phyloP scores from a whole-genome alignment of 2,113 vertebrate species.

The Actinemys pallida region DNA sequence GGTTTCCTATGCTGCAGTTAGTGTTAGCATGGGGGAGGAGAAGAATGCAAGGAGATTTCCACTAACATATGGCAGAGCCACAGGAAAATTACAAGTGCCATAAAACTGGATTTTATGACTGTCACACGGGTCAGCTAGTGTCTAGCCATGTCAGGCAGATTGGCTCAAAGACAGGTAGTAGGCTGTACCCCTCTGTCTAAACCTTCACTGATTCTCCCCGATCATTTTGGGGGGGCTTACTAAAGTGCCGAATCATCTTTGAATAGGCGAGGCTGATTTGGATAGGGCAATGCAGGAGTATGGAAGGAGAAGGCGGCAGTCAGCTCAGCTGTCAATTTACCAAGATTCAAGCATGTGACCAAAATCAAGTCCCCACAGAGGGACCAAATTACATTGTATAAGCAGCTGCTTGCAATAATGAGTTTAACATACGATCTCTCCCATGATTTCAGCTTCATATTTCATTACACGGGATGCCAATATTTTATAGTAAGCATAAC shows the following conservation, averaged over 20 bases:
- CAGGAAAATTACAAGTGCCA: background rate
- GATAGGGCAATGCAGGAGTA: no score
- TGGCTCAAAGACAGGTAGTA: background rate
- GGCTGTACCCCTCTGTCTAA: background rate
- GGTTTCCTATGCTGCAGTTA: background rate
- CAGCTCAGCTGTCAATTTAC: accelerated
- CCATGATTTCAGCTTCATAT: background rate
- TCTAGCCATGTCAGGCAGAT: accelerated
- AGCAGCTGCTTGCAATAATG: background rate
- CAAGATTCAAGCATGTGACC: background rate
- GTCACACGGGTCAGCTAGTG: background rate
- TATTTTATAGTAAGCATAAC: no score
- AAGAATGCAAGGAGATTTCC: background rate
- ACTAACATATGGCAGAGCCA: accelerated
- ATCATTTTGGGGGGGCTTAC: background rate
- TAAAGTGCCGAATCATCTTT: accelerated
- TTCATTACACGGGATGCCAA: accelerated
- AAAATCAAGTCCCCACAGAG: background rate
- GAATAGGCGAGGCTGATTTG: accelerated
- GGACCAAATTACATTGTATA: accelerated
- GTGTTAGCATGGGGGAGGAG: background rate
- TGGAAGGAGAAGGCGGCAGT: background rate
- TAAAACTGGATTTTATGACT: background rate
- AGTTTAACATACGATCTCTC: background rate
- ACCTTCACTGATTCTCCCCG: background rate